Evolutionary conservation across 53 echinoderm and acorn worm species (phyloP).

Genomic region (Apostichopus leukothele): DNA sequence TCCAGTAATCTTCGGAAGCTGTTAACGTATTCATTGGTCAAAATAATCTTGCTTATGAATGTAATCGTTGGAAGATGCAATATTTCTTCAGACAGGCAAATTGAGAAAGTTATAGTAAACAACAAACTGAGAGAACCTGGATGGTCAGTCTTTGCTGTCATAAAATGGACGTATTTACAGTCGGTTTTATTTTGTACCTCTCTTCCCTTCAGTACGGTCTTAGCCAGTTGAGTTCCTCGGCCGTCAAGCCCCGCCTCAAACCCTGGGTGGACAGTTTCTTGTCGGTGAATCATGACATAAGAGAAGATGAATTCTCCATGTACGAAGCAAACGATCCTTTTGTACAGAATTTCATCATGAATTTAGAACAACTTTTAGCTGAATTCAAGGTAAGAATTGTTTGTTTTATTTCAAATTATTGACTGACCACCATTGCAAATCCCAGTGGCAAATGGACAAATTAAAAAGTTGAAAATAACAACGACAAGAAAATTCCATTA

Average conservation of each 20-base stretch:
- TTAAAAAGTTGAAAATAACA: too few relatives aligned
- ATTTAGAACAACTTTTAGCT: conserved; percentile 83
- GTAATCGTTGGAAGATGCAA: too few relatives aligned
- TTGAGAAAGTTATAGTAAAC: too few relatives aligned
- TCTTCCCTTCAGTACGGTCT: conserved; percentile 79
- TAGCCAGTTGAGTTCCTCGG: conserved; percentile 84
- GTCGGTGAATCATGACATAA: conserved; percentile 86
- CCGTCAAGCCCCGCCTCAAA: conserved; percentile 92
- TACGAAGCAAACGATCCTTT: conserved; percentile 99
- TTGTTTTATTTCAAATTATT: too few relatives aligned
- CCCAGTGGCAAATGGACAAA: too few relatives aligned
- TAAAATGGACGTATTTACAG: not conserved
- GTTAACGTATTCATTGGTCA: too few relatives aligned
- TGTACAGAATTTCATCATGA: conserved; percentile 89
- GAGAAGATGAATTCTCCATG: conserved; percentile 95
- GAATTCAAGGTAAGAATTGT: conserved; percentile 78
- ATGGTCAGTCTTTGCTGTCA: not conserved
- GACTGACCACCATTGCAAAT: too few relatives aligned
- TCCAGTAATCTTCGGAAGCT: too few relatives aligned
- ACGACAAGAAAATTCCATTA: too few relatives aligned
- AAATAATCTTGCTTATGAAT: too few relatives aligned
- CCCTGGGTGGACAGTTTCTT: conserved; percentile 92
- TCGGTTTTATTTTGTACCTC: not conserved
- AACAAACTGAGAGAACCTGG: too few relatives aligned
- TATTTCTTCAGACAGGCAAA: too few relatives aligned